These are phyloP conservation scores for Machimus rusticus DNA, from an alignment of 2,888 invertebrate genomes.

Conservation along the genomic window DNA sequence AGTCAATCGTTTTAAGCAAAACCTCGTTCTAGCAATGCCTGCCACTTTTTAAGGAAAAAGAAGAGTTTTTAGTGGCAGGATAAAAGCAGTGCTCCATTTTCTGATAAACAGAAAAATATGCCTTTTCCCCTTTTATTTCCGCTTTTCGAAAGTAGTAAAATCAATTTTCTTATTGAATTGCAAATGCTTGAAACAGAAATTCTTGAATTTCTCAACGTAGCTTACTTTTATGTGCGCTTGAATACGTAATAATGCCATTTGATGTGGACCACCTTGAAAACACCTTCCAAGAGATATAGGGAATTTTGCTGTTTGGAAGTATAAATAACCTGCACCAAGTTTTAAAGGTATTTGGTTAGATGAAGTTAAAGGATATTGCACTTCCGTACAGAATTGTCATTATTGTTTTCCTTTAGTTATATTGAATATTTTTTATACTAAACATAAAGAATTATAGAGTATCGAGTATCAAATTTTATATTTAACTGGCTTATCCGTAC, in stretches of 20 bases:
- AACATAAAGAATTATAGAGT: too few species aligned
- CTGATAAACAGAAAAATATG: slow-evolving; percentile 14
- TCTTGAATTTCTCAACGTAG: not conserved
- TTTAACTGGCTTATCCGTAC: too few species aligned
- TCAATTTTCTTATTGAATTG: slow-evolving; percentile 36
- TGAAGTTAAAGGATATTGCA: not conserved
- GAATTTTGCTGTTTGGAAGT: not conserved
- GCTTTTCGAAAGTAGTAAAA: not conserved
- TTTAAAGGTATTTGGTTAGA: not conserved
- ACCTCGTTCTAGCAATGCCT: not conserved
- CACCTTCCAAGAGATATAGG: not conserved
- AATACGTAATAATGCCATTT: slow-evolving; percentile 4
- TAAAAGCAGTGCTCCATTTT: not conserved
- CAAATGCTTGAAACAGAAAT: slow-evolving; percentile 21
- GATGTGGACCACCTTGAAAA: not conserved
- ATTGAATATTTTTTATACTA: too few species aligned
- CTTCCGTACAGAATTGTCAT: not conserved
- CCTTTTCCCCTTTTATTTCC: not conserved
- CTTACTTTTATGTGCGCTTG: not conserved
- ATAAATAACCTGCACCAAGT: not conserved
- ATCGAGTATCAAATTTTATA: too few species aligned
- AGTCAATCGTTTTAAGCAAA: not conserved
- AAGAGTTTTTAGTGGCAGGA: not conserved
- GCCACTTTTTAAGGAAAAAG: not conserved
- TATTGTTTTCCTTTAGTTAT: too few species aligned